phyloP scores from a whole-genome alignment of 2,888 invertebrate genomes.

The Palloptera scutellata region DNA sequence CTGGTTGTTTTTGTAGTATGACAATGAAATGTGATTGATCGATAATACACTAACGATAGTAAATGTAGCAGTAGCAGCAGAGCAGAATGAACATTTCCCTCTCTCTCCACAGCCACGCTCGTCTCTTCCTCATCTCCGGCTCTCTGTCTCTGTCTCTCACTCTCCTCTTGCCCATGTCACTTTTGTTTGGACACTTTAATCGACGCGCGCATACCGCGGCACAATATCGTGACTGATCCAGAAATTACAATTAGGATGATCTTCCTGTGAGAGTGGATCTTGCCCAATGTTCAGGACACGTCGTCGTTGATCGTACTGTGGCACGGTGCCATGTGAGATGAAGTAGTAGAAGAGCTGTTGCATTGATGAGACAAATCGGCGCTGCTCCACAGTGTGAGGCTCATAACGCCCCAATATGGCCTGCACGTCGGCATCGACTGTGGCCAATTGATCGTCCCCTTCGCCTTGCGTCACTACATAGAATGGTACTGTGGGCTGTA shows the following conservation, averaged over 20 bases:
- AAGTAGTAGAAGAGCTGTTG: slow-evolving; percentile 84
- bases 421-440: slow-evolving; percentile 74
- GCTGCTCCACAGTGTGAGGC: slow-evolving; percentile 76
- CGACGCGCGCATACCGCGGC: slow-evolving; percentile 77
- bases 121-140: neutral
- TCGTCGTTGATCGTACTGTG: slow-evolving; percentile 68
- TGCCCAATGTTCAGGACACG: slow-evolving; percentile 75
- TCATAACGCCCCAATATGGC: slow-evolving; percentile 82
- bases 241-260: slow-evolving; percentile 78
- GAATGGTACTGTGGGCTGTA: slow-evolving; percentile 73
- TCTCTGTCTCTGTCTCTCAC: neutral
- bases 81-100: neutral
- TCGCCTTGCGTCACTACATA: slow-evolving; percentile 76
- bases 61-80: neutral
- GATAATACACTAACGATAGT: neutral
- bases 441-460: slow-evolving; percentile 66
- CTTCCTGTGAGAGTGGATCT: slow-evolving; percentile 72
- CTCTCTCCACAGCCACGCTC: slow-evolving; percentile 13
- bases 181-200: slow-evolving; percentile 66
- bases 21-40: neutral
- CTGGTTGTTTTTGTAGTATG: slow-evolving; percentile 7
- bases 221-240: slow-evolving; percentile 80
- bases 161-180: neutral
- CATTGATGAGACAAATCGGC: slow-evolving; percentile 79
- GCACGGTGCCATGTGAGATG: slow-evolving; percentile 78